These are phyloP conservation scores for Calliphora vicina DNA, from an alignment of 1,140 invertebrate genomes.

Conservation along the genomic window DNA sequence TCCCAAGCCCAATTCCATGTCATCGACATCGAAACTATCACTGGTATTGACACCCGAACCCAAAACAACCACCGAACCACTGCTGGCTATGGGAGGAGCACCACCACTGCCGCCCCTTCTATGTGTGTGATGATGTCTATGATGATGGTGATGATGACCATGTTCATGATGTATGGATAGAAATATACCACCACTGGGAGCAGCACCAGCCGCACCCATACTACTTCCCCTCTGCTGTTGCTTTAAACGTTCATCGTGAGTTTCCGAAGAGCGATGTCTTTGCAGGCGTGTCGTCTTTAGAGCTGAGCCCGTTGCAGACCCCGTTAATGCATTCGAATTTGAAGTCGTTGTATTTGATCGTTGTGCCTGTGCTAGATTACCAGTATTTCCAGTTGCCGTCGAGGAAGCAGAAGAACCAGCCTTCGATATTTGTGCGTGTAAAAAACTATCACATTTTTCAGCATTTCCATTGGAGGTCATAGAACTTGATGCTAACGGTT, in stretches of 20 bases:
- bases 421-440: conserved; percentile 25
- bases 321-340: conserved; percentile 7
- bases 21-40: conserved; percentile 47
- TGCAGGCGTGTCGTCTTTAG: conserved; percentile 49
- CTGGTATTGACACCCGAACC: conserved; percentile 40
- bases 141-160: conserved; percentile 39
- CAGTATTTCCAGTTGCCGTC: neutral
- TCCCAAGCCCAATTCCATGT: conserved; percentile 52
- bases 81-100: conserved; percentile 22
- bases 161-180: conserved; percentile 52
- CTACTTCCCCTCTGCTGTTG: conserved; percentile 46
- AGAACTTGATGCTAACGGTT: neutral
- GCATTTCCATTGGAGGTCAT: neutral
- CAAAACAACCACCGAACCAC: conserved; percentile 33
- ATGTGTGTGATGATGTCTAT: conserved; percentile 36
- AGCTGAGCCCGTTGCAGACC: neutral
- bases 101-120: conserved; percentile 17
- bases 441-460: conserved; percentile 30
- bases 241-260: conserved; percentile 57
- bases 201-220: neutral
- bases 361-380: conserved; percentile 13
- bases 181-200: conserved; percentile 40
- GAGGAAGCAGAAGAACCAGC: neutral
- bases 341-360: conserved; percentile 31
- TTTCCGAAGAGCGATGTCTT: conserved; percentile 59